A percentile compares a stretch with the other conserved stretches of the same genome.
Conservation (phyloP, 2,797 vertebrate species). For the Hybognathus amarus region DNA sequence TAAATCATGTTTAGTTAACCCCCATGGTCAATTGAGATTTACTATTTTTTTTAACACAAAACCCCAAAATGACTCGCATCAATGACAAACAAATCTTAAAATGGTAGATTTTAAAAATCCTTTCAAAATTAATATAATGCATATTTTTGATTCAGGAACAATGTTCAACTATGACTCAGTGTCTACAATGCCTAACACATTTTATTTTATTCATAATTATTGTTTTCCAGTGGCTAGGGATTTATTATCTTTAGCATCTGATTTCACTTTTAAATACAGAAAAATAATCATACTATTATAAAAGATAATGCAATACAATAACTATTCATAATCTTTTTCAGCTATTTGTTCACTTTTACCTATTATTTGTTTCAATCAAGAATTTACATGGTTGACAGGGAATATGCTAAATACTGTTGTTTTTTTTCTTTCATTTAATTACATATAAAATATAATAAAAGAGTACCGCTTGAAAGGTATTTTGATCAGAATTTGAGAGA, state of each 20-base stretch:
- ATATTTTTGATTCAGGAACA: no score
- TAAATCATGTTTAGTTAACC: conserved; percentile 20
- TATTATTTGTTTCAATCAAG: not conserved
- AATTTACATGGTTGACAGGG: not conserved
- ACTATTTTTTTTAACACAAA: not conserved
- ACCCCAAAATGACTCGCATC: not conserved
- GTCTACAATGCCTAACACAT: not conserved
- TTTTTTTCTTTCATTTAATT: no score
- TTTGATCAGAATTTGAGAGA: not conserved
- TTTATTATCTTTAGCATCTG: not conserved
- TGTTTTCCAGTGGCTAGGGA: not conserved
- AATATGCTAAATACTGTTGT: not conserved
- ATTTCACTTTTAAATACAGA: not conserved
- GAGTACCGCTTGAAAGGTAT: not conserved
- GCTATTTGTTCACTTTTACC: not conserved
- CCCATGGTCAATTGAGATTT: not conserved
- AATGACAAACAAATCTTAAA: not conserved
- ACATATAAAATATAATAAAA: not conserved
- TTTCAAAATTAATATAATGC: no score
- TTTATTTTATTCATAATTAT: not conserved
- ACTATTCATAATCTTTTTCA: not conserved
- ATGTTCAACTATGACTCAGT: not conserved
- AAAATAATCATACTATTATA: not conserved
- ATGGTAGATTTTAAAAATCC: not conserved
- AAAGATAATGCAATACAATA: not conserved